Percentiles rank a stretch among this genome's conserved stretches.
Evolutionary conservation across 2,797 vertebrate species (phyloP).

Genomic region (Chrysocyon brachyurus): DNA sequence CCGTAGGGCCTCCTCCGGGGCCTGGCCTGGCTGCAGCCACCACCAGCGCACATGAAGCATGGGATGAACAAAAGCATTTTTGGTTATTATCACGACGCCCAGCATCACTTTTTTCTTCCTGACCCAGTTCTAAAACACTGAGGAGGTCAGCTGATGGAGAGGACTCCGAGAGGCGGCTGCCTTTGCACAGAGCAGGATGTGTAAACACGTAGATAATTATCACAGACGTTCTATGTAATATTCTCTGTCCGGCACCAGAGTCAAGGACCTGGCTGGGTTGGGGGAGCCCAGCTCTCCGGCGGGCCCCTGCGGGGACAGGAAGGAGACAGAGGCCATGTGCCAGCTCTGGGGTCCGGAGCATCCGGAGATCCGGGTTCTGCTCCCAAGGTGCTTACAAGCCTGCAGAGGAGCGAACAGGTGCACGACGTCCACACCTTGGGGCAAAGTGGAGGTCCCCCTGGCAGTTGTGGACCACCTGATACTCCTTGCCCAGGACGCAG

Average conservation of each 20-base stretch:
- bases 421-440: not conserved
- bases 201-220: not conserved
- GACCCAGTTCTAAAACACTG: conserved; percentile 5
- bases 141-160: not conserved
- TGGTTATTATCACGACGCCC: not conserved
- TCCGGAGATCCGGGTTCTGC: not conserved
- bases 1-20: fast-evolving
- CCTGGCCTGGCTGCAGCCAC: not conserved
- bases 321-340: fast-evolving
- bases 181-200: not conserved
- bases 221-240: not conserved
- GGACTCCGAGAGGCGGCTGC: not conserved
- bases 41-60: not conserved
- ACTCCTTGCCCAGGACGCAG: not conserved
- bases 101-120: not conserved
- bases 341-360: not conserved
- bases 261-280: not conserved
- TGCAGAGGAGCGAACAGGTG: fast-evolving
- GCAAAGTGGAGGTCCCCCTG: not conserved
- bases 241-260: not conserved
- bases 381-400: not conserved
- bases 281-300: not conserved
- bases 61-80: not conserved
- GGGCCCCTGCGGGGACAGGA: not conserved
- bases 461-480: too few species aligned